Percentiles rank a stretch among this genome's conserved stretches.
phyloP scores from a whole-genome alignment of 2,888 invertebrate genomes.

The Eupithecia inturbata region DNA sequence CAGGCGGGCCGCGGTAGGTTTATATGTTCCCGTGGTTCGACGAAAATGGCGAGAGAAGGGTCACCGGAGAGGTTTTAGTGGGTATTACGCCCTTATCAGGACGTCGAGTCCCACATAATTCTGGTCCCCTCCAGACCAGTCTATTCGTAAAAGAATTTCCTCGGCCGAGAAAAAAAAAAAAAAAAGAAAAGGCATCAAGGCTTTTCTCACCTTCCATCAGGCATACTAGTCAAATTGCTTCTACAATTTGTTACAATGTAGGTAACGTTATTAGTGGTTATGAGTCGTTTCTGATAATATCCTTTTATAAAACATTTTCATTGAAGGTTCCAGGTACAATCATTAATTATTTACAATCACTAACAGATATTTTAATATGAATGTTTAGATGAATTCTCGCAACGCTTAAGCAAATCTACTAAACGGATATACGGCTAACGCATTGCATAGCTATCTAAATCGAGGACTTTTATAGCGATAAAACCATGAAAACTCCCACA shows the following conservation, averaged over 20 bases:
- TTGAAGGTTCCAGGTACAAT: background rate
- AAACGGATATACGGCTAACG: too few relatives aligned
- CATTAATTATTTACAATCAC: background rate
- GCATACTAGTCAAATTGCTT: background rate
- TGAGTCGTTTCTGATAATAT: background rate
- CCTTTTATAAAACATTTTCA: background rate
- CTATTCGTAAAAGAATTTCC: too few relatives aligned
- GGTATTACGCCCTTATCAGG: too few relatives aligned
- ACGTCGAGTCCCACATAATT: too few relatives aligned
- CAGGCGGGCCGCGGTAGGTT: too few relatives aligned
- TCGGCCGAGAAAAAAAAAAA: too few relatives aligned
- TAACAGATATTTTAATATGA: background rate
- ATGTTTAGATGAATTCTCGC: background rate
- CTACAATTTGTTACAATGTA: background rate
- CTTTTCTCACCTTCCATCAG: constrained; percentile 1
- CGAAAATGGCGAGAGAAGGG: too few relatives aligned
- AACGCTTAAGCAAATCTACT: background rate
- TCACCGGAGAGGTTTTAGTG: too few relatives aligned
- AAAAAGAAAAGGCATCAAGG: too few relatives aligned
- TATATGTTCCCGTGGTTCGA: too few relatives aligned
- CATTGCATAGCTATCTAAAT: too few relatives aligned
- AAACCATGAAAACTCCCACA: background rate
- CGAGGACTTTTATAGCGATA: background rate
- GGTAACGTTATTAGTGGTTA: background rate
- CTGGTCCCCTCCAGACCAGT: too few relatives aligned